Percentiles rank a stretch among this genome's conserved stretches.
phyloP scores from a whole-genome alignment of 2,888 invertebrate genomes.

The Pedicia rivosa region DNA sequence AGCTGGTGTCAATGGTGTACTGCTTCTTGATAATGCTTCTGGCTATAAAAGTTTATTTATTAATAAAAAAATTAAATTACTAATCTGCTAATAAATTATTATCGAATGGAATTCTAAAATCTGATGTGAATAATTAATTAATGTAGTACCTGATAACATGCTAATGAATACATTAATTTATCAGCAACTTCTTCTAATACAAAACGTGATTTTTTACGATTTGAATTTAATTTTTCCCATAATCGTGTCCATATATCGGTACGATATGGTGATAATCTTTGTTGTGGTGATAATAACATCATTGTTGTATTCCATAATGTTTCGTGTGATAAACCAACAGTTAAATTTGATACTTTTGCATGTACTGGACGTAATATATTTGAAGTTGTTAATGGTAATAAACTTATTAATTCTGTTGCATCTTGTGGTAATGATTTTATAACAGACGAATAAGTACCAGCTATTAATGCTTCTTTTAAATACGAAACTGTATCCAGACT shows the following conservation, averaged over 20 bases:
- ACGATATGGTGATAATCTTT: conserved; percentile 65
- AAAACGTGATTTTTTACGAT: conserved; percentile 44
- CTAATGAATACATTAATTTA: conserved; percentile 61
- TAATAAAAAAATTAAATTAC: too few species aligned
- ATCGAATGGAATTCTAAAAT: conserved; percentile 10
- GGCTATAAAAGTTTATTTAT: too few species aligned
- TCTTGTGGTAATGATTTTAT: conserved; percentile 57
- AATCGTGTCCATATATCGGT: conserved; percentile 71
- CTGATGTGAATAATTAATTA: background rate
- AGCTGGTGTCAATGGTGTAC: conserved; percentile 66
- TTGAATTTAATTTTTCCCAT: conserved; percentile 53
- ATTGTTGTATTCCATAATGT: conserved; percentile 66
- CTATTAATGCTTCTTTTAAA: conserved; percentile 68
- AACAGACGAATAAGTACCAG: conserved; percentile 53
- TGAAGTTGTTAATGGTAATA: conserved; percentile 52
- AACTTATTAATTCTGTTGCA: conserved; percentile 45
- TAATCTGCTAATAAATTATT: too few species aligned
- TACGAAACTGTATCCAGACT: conserved; percentile 38
- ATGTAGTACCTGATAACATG: conserved; percentile 74
- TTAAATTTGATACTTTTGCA: conserved; percentile 31
- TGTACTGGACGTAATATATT: conserved; percentile 26
- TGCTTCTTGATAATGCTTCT: conserved; percentile 69
- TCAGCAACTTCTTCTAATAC: conserved; percentile 55
- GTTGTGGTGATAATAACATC: conserved; percentile 69
- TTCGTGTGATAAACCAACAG: conserved; percentile 54